Evolutionary conservation across 2,797 vertebrate species (phyloP).

Genomic region (Pseudochaenichthys georgianus): DNA sequence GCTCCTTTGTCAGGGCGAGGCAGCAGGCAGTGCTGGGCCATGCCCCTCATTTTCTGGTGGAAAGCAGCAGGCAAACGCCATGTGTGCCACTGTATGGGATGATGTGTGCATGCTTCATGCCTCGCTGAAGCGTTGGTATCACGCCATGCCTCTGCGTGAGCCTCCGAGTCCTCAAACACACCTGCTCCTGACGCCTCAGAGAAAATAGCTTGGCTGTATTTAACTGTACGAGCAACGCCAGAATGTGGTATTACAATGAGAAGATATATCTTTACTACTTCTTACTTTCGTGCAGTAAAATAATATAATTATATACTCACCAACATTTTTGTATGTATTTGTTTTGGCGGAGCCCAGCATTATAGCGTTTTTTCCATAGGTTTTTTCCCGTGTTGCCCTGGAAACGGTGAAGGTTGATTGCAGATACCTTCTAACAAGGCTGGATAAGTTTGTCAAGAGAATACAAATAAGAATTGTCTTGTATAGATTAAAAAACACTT

Average conservation of each 20-base stretch:
- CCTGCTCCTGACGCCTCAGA: constrained; percentile 72
- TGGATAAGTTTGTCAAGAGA: not conserved
- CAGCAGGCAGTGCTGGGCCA: constrained; percentile 52
- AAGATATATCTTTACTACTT: not conserved
- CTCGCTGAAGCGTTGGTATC: constrained; percentile 66
- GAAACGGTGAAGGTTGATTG: constrained; percentile 25
- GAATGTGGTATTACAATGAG: constrained; percentile 5
- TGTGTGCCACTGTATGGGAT: constrained; percentile 65
- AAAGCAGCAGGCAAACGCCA: constrained; percentile 71
- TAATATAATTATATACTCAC: not conserved
- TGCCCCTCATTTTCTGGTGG: constrained; percentile 65
- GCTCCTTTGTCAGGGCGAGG: constrained; percentile 55
- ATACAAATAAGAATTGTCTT: not conserved
- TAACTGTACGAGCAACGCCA: constrained; percentile 32
- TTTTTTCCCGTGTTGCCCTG: constrained; percentile 19
- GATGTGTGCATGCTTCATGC: constrained; percentile 76
- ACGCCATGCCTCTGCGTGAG: constrained; percentile 66
- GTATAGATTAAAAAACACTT: not conserved
- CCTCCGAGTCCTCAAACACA: constrained; percentile 69
- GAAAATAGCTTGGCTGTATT: constrained; percentile 49
- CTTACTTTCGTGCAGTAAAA: not conserved
- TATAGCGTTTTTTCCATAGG: too few species aligned
- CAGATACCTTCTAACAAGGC: constrained; percentile 6
- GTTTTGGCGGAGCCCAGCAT: not conserved
- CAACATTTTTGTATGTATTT: not conserved